phyloP scores from a whole-genome alignment of 2,113 vertebrate species.

The Boulengerochromis microlepis region DNA sequence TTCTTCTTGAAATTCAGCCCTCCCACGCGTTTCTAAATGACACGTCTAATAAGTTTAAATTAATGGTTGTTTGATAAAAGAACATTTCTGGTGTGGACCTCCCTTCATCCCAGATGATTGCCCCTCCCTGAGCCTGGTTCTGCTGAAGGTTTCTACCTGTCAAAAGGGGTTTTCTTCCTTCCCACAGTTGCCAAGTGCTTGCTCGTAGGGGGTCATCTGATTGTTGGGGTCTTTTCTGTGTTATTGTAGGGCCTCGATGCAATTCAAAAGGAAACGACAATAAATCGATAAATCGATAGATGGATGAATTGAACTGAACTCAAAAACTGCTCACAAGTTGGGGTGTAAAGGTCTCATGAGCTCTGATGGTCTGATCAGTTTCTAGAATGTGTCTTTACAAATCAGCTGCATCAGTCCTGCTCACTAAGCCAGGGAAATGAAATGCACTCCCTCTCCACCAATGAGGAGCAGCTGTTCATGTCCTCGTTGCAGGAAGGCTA shows the following conservation, averaged over 20 bases:
- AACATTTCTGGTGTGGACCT: not conserved
- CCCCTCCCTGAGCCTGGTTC: not conserved
- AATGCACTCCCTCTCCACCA: not conserved
- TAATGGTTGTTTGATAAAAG: not conserved
- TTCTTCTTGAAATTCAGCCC: rapidly evolving
- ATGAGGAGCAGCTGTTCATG: constrained; percentile 37
- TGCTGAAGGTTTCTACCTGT: not conserved
- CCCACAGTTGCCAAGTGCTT: not conserved
- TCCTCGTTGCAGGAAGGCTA: not conserved
- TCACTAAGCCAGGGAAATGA: not conserved
- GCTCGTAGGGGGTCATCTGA: not conserved
- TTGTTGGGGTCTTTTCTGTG: not conserved
- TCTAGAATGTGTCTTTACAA: not conserved
- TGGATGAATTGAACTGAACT: not conserved
- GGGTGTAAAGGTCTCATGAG: not conserved
- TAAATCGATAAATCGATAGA: not conserved
- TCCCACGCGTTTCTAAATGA: rapidly evolving
- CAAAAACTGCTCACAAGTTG: not conserved
- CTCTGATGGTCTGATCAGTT: not conserved
- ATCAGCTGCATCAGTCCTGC: not conserved
- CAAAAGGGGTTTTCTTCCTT: not conserved
- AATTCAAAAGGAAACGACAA: rapidly evolving
- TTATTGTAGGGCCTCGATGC: not conserved
- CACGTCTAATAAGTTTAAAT: rapidly evolving
- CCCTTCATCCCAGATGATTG: rapidly evolving